Evolutionary conservation across 2,797 vertebrate species (phyloP).

Genomic region (Fratercula arctica): DNA sequence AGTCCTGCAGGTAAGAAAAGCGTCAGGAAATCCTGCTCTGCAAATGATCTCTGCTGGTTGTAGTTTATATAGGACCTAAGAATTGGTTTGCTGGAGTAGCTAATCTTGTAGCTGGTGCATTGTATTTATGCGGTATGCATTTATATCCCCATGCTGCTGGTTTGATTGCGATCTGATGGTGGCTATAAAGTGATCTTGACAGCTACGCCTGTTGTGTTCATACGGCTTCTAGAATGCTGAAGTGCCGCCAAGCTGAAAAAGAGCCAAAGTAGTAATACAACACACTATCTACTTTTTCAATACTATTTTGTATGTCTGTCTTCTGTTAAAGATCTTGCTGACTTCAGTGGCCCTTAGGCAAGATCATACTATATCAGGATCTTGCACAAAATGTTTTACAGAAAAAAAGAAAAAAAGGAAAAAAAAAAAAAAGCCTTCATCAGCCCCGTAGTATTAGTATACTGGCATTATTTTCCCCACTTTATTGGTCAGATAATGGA

Average conservation of each 20-base stretch:
- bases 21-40: constrained; percentile 54
- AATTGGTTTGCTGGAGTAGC: background rate
- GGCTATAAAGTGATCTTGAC: background rate
- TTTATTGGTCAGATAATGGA: background rate
- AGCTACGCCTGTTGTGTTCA: background rate
- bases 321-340: background rate
- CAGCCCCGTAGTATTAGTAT: background rate
- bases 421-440: background rate
- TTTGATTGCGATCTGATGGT: background rate
- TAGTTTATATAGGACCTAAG: constrained; percentile 24
- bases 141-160: background rate
- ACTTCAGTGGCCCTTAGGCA: background rate
- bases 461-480: background rate
- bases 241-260: background rate
- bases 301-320: background rate
- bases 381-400: background rate
- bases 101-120: background rate
- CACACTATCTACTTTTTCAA: background rate
- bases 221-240: background rate
- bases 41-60: background rate
- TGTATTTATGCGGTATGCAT: background rate
- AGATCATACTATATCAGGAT: background rate
- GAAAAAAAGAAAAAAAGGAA: background rate
- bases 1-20: constrained; percentile 46
- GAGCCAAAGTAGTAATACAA: background rate